Evolutionary conservation across 2,888 invertebrate genomes (phyloP), one percentile per base, ranked within the genome.

Genomic region (Onthophagus sagittarius): DNA sequence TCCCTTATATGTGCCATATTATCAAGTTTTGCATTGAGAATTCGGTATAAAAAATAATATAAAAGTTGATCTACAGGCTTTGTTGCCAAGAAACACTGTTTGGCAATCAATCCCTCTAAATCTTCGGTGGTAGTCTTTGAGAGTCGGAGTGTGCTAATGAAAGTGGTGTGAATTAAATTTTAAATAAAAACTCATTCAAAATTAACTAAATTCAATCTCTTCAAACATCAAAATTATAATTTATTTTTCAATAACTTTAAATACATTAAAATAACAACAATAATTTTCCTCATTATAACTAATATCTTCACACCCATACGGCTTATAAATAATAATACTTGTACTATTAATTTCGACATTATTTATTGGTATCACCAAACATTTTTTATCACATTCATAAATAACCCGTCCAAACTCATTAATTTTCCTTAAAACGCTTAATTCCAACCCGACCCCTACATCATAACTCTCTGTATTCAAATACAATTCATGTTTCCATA

Each of bases 401-500:
- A 83, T 71, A n/a, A 71, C 77, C 71, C 76, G 76, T 33, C 80
- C 80, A 77, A 80, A 83, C 74, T 83, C 81, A 71, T 71, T 79
- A 77, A 77, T 79, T 63, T 75, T 74, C 71, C 78, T 75, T 32
- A 73, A 76, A 63, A 82, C 75, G 69, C 72, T 74, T 74, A 82
- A 78, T 11, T 76, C 11, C 13, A 79, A 72, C 72, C 76, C 71
- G 69, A 72, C 71, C 62, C 77, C 70, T 14, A 78, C 75, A 63
- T 77, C 73, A 62, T 76, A 71, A 63, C 5, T 7, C 6, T 53
- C 75, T 15, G 81, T 84, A 0, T 87, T 88, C 76, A 87, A 81
- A 81, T 84, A 88, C 74, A 84, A 81, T 80, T 89, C 89, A 78
- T 89, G 88, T 80, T 87, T 85, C 89, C 89, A 89, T 71, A 89